These are phyloP conservation scores for Conomelus anceps DNA, from an alignment of 2,888 invertebrate genomes.

Conservation along the genomic window DNA sequence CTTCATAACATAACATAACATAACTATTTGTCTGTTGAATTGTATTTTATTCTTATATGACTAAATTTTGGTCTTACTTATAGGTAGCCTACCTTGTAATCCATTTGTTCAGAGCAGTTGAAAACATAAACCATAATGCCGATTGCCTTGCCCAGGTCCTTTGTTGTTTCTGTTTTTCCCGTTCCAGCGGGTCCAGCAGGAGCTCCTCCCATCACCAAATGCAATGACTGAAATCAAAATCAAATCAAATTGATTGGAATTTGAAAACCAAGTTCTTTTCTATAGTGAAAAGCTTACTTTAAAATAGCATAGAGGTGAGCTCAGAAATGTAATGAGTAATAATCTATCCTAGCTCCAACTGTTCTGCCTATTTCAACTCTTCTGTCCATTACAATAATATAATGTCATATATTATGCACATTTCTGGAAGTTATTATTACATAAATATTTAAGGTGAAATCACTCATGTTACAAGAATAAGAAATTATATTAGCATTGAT, in stretches of 20 bases:
- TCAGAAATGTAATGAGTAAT: background rate
- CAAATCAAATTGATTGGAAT: background rate
- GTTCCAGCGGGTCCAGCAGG: conserved; percentile 95
- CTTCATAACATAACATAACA: too few relatives aligned
- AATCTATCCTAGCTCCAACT: too few relatives aligned
- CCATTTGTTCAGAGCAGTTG: conserved; percentile 96
- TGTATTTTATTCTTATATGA: too few relatives aligned
- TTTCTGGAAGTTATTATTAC: too few relatives aligned
- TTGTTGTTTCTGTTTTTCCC: conserved; percentile 94
- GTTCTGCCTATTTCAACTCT: too few relatives aligned
- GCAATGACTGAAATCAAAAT: conserved; percentile 57
- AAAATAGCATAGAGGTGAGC: background rate
- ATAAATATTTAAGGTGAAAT: too few relatives aligned
- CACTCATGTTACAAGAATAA: too few relatives aligned
- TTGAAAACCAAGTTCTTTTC: background rate
- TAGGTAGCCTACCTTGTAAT: conserved; percentile 64
- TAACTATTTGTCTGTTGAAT: too few relatives aligned
- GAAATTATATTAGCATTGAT: too few relatives aligned
- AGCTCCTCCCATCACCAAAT: conserved; percentile 93
- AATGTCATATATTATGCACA: too few relatives aligned
- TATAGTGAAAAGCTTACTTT: background rate
- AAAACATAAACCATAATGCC: conserved; percentile 98
- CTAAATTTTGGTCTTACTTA: background rate
- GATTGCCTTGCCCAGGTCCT: conserved; percentile 86
- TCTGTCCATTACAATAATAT: too few relatives aligned